A percentile compares a stretch with the other conserved stretches of the same genome.
Conservation (phyloP, 2,888 invertebrate genomes). For the Clepsis dumicolana region DNA sequence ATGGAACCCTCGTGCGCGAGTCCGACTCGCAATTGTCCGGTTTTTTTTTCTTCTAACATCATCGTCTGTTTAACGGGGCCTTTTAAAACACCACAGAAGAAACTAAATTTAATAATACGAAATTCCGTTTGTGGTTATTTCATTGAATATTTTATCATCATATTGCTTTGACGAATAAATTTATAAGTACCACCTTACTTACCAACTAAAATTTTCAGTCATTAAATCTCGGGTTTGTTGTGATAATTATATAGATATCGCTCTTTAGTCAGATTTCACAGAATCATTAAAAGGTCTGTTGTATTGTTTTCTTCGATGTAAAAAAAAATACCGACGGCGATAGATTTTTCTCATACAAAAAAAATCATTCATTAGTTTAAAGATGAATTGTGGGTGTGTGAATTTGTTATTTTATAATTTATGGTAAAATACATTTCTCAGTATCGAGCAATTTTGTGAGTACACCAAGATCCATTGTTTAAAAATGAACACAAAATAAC, state of each 20-base stretch:
- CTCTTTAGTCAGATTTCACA: slow-evolving; percentile 5
- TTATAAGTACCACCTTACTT: too few relatives aligned
- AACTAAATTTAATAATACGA: background rate
- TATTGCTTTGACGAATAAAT: background rate
- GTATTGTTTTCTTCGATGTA: background rate
- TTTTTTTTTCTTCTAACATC: too few relatives aligned
- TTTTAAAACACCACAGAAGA: background rate
- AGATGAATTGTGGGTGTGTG: background rate
- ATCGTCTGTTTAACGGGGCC: too few relatives aligned
- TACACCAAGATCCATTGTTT: too few relatives aligned
- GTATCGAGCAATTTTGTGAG: too few relatives aligned
- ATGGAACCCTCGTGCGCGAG: too few relatives aligned
- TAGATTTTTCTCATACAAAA: background rate
- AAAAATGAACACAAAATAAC: too few relatives aligned
- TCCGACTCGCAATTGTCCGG: too few relatives aligned
- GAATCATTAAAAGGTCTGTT: background rate
- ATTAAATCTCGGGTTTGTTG: background rate
- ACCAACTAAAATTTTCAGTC: slow-evolving; percentile 2
- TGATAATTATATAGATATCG: slow-evolving; percentile 4
- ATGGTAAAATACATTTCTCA: background rate
- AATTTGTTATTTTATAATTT: background rate
- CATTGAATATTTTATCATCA: background rate
- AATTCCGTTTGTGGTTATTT: background rate
- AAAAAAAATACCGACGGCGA: background rate
- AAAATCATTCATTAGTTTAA: background rate